Base-by-base conservation (phyloP, 2,113 vertebrate genomes). In the Cacatua alba region DNA sequence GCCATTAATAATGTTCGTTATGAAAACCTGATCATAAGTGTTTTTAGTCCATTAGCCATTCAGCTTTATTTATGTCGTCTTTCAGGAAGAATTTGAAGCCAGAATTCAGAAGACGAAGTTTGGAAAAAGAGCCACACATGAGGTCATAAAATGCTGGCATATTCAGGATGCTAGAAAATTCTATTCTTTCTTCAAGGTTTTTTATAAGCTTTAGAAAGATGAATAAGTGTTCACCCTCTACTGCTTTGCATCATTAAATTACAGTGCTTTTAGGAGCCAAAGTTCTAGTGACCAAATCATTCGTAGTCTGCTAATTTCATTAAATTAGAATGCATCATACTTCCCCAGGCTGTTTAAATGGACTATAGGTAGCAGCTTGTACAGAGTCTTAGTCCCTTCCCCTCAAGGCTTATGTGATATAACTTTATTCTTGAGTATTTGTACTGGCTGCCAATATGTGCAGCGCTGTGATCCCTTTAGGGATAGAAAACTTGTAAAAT, bases 41-140 rank as follows among this genome's bases (percentile, higher is more conserved):
- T 96, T 98, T 98, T 98, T 96, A 98, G 97, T 98, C 97, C 95
- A 97, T 98, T 98, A 98, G 97, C 97, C 95, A 95, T 98, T 98
- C 96, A 60, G 13, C 71, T 97, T 98, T 98, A 98, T 98, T 98
- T 98, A 98, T 98, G 96, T 97, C 37, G 28, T 95, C 94, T 96
- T 97, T 98, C 97, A 95, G 93, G 89, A 88, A 94, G 97, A 96
- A 97, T 97, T 95, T 95, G 96, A 97, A 97, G 96, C 83, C 97
- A 97, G 94, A 97, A 98, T 97, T 96, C 95, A 95, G 90, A 97
- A 97, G 92, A 97, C 93, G 95, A 95, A 97, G 96, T 97, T 94
- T 96, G 94, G 96, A 97, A 97, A 94, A 97, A 95, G 92, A 97
- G 72, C 93, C 90, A 92, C 86, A 89, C 70, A 71, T 88, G 90